These are phyloP conservation scores for Eleginops maclovinus DNA, from an alignment of 2,113 vertebrate species.

Conservation along the genomic window DNA sequence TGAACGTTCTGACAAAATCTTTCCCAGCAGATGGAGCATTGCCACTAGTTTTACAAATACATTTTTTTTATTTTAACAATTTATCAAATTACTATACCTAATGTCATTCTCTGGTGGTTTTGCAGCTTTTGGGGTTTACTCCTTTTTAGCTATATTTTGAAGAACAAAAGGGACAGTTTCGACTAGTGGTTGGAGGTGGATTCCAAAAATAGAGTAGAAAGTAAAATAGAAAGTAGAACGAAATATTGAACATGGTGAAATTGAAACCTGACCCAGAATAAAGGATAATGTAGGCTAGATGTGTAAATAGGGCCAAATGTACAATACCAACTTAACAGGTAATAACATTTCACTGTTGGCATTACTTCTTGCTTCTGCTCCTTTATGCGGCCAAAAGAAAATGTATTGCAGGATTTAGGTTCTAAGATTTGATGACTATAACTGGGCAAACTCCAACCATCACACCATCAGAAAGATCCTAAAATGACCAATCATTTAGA, in stretches of 20 bases:
- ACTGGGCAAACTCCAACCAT: not conserved
- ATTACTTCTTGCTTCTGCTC: not conserved
- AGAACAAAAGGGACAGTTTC: no score
- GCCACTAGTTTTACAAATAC: not conserved
- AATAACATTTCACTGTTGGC: not conserved
- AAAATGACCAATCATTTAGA: not conserved
- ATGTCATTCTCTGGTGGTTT: not conserved
- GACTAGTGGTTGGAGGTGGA: not conserved
- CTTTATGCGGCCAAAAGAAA: not conserved
- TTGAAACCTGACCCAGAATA: not conserved
- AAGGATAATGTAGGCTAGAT: not conserved
- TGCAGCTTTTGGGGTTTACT: not conserved
- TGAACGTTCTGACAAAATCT: not conserved
- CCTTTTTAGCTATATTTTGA: not conserved
- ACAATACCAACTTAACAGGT: not conserved
- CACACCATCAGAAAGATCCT: not conserved
- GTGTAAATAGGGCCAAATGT: not conserved
- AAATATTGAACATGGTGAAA: not conserved
- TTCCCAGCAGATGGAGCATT: not conserved
- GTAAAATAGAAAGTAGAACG: no score
- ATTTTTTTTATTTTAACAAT: not conserved
- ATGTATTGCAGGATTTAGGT: not conserved
- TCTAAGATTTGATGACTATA: not conserved
- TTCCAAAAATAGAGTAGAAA: constrained; percentile 3
- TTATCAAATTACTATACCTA: not conserved